Base-by-base conservation (phyloP, 2,888 invertebrate species). In the Noctua fimbriata region DNA sequence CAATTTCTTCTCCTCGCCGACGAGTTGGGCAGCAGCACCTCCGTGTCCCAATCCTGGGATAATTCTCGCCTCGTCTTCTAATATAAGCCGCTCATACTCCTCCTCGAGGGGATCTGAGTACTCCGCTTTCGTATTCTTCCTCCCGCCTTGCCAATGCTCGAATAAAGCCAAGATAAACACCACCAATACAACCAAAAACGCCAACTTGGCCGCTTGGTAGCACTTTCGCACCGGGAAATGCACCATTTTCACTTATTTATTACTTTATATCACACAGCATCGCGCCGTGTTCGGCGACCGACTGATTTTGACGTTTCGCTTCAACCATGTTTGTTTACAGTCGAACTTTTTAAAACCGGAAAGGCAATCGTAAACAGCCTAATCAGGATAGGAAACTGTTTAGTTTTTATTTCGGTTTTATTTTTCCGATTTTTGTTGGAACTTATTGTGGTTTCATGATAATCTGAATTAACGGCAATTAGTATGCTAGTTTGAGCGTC, bases 21-120 rank as follows among this genome's bases (percentile, higher is more conserved):
- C 95, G 21, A 99, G 96, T 86, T 96, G 95, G 0, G 98, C 98
- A 0, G 98, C 97, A 24, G 97, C 97, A 0, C 97, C 99, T 73
- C 97, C 96, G 87, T 98, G 98, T 0, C 99, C 99, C 69, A 99
- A 94, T 5, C 98, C 98, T 9, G 97, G 97, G 28, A 98, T 96
- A 78, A 98, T 97, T 87, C 97, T 97, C 28, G 96, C 95, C 86
- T 98, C 97, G 91, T 98, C 98, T 76, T 97, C 96, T 41, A 93
- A 92, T 81, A 98, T 97, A 91, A 97, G 95, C 69, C 93, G 92
- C 87, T 98, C 98, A 73, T 91, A 95, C 6, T 93, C 92, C 0
- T 90, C 92, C 77, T 94, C 94, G 0, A 89, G 73, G 0, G 93
- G 90, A 70, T 93, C 92, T 3, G 89, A 79, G 36, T 74, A 90